Evolutionary conservation across 1,140 invertebrate genomes (phyloP).

Genomic region (Dendrolimus kikuchii): DNA sequence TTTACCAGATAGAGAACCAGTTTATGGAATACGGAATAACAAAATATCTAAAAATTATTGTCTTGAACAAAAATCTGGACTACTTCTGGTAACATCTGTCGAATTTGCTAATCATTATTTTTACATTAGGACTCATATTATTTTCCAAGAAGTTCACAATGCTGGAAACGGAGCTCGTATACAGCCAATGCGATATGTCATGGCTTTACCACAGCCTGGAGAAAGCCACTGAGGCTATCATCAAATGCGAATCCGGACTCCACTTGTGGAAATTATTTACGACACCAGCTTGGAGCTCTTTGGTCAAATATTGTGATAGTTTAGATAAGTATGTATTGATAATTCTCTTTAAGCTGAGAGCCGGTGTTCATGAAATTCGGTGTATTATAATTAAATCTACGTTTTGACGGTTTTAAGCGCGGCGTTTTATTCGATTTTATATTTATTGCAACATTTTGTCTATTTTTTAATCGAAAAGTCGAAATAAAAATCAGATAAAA

Average conservation of each 20-base stretch:
- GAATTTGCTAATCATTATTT: neutral
- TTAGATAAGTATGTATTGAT: conserved; percentile 67
- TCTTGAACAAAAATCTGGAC: no score
- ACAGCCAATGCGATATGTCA: conserved; percentile 70
- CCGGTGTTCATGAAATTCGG: no score
- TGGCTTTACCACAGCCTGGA: conserved; percentile 75
- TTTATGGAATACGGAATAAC: no score
- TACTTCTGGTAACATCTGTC: no score
- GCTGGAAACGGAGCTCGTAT: conserved; percentile 61
- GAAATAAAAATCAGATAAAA: no score
- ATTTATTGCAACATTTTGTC: no score
- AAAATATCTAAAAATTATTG: no score
- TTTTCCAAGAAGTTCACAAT: conserved; percentile 76
- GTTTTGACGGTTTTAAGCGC: no score
- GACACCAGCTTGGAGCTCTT: conserved; percentile 74
- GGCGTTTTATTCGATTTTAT: no score
- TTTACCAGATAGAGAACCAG: no score
- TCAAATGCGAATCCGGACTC: conserved; percentile 76
- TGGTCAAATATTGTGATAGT: conserved; percentile 73
- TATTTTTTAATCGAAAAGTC: no score
- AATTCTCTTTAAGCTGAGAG: conserved; percentile 1
- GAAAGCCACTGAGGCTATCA: conserved; percentile 75
- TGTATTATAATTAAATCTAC: no score
- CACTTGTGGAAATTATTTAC: conserved; percentile 79
- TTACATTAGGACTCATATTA: conserved; percentile 62